These are phyloP conservation scores for Mormyrus iriodes DNA, from an alignment of 2,113 vertebrate species.

Conservation along the genomic window DNA sequence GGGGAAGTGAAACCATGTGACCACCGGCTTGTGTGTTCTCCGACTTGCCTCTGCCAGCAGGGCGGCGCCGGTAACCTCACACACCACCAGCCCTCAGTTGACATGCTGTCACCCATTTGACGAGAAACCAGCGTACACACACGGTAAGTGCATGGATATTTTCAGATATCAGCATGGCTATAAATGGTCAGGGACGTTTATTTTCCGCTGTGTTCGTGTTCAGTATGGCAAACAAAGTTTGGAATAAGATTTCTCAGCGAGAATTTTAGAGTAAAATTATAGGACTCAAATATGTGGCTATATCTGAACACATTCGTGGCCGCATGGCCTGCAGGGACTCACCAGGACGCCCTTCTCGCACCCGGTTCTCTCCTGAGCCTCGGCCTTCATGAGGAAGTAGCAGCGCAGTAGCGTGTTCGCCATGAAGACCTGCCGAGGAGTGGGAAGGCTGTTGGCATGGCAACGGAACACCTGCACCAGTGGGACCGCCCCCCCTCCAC, in stretches of 20 bases:
- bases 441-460: background rate
- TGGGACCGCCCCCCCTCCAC: too few relatives aligned
- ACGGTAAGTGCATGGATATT: background rate
- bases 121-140: background rate
- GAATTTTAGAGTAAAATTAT: background rate
- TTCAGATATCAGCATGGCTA: background rate
- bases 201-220: background rate
- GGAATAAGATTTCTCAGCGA: constrained; percentile 6
- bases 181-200: background rate
- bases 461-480: background rate
- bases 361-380: background rate
- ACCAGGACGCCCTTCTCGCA: constrained; percentile 11
- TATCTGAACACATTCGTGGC: background rate
- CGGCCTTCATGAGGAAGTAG: constrained; percentile 9
- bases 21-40: background rate
- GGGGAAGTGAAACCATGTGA: constrained; percentile 22
- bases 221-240: constrained; percentile 1
- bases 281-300: background rate
- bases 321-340: background rate
- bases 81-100: background rate
- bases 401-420: background rate
- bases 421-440: background rate
- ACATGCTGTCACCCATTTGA: background rate
- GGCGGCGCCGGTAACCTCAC: background rate
- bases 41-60: background rate